Base-by-base conservation (phyloP, 2,113 vertebrate genomes). In the Spilogale gracilis region DNA sequence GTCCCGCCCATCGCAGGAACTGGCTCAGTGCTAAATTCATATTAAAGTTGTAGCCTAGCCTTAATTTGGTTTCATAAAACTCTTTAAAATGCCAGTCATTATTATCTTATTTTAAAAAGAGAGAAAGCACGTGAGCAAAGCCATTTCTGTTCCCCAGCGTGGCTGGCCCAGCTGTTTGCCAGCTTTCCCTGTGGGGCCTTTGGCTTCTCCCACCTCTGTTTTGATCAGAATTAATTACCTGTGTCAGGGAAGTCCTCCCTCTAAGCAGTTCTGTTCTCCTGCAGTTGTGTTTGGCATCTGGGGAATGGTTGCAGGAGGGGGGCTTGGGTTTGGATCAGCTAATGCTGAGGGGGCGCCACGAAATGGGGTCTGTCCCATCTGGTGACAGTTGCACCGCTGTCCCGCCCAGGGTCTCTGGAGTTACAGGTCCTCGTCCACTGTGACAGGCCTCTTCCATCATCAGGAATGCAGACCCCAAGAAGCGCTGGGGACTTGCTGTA, bases 41-140 rank as follows among this genome's bases (percentile, higher is more conserved):
- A 81, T 81, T 92, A 58, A 92, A 96, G 69, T 96, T 86, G 58
- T 91, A 94, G 95, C 84, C 85, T 43, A 78, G 76, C 32, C 81
- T 92, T 96, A 67, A 92, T 94, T 92, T 96, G 78, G 54, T 79
- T 95, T 97, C 85, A 96, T 60, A 94, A 85, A 97, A 61, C 69
- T 30, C 76, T 95, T 94, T 92, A 91, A 96, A 96, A 85, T 82
- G 76, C 71, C 61, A 84, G 45, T 95, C 88, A 45, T 85, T 90
- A 58, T 95, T 81, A 82, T 60, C 88, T 88, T 87, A 61, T 43
- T 96, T 71, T 85, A 48, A 83, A 96, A 65, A 73, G 84, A 74
- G 86, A 92, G 50, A 87, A 92, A 69, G 23, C 61, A 80, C 52
- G 91, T 61, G 48, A 85, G 48, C 86, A 93, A 58, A 83, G n/a